These are phyloP conservation scores for Diarsia brunnea DNA, from an alignment of 2,888 invertebrate species.

Conservation along the genomic window DNA sequence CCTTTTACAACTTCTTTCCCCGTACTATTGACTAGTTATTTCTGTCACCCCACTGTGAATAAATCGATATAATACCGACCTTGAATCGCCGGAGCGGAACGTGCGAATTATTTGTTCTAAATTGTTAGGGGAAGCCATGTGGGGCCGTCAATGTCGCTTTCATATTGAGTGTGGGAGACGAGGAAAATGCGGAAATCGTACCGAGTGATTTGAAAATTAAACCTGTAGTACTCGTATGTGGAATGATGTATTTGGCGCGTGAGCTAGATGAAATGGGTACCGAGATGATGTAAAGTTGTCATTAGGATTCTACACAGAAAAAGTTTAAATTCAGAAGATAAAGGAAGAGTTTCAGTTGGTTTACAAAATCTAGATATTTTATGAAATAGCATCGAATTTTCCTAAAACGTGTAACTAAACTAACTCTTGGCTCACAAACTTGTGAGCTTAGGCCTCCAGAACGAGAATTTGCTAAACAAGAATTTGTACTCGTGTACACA, in stretches of 20 bases:
- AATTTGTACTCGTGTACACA: not conserved
- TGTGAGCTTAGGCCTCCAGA: not conserved
- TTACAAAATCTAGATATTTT: not conserved
- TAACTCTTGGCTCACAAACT: not conserved
- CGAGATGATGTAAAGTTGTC: not conserved
- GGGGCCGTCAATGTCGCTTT: conserved; percentile 57
- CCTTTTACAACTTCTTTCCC: conserved; percentile 2
- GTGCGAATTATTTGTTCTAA: conserved; percentile 79
- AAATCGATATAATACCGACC: conserved; percentile 84
- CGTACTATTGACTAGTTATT: conserved; percentile 41
- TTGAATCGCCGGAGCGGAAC: conserved; percentile 82
- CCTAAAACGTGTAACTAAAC: not conserved
- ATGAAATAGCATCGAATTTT: not conserved
- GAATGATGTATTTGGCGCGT: conserved; percentile 9
- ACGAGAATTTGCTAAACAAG: not conserved
- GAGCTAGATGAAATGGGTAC: not conserved
- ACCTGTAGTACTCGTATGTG: conserved; percentile 8
- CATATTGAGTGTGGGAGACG: conserved; percentile 43
- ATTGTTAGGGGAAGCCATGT: conserved; percentile 66
- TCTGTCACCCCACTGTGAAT: conserved; percentile 71
- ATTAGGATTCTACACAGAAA: not conserved
- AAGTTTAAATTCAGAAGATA: not conserved
- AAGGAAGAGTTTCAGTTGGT: not conserved
- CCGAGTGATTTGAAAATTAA: conserved; percentile 19
- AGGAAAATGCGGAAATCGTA: conserved; percentile 21